A percentile compares a stretch with the other conserved stretches of the same genome.
These are phyloP conservation scores for Megatriorchis doriae DNA, from an alignment of 2,113 vertebrate genomes.

Conservation along the genomic window DNA sequence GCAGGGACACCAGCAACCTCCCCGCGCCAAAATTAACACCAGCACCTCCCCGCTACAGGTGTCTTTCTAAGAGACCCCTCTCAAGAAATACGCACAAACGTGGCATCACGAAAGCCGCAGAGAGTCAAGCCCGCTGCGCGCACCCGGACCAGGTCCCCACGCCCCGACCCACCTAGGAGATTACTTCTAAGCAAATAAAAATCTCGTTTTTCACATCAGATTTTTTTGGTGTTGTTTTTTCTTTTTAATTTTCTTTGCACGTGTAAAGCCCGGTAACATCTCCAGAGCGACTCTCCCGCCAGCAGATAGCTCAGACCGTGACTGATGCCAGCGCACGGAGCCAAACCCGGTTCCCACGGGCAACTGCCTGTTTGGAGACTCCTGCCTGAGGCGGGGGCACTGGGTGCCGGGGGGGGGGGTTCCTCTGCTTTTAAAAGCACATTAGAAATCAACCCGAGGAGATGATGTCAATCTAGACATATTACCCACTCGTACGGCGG, in stretches of 20 bases:
- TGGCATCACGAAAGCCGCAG: background rate
- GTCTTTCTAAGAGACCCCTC: background rate
- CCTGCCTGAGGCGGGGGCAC: background rate
- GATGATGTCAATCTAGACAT: rapidly evolving
- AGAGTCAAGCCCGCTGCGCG: background rate
- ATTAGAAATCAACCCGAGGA: background rate
- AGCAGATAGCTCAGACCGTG: conserved; percentile 16
- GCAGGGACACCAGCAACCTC: background rate
- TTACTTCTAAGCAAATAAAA: background rate
- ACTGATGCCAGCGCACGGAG: background rate
- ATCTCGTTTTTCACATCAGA: background rate
- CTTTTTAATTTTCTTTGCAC: background rate
- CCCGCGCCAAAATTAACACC: background rate
- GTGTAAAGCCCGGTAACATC: background rate
- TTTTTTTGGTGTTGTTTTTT: background rate
- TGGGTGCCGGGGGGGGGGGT: background rate
- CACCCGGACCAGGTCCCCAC: background rate
- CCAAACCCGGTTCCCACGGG: conserved; percentile 11
- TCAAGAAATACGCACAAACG: rapidly evolving
- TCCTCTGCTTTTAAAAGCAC: background rate
- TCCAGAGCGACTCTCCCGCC: background rate
- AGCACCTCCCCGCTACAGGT: background rate
- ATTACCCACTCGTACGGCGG: rapidly evolving
- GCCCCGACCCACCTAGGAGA: background rate
- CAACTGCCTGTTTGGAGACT: background rate